Evolutionary conservation across 2,113 vertebrate species (phyloP), one percentile per base, ranked within the genome.

Genomic region (Platycercus adscitus): DNA sequence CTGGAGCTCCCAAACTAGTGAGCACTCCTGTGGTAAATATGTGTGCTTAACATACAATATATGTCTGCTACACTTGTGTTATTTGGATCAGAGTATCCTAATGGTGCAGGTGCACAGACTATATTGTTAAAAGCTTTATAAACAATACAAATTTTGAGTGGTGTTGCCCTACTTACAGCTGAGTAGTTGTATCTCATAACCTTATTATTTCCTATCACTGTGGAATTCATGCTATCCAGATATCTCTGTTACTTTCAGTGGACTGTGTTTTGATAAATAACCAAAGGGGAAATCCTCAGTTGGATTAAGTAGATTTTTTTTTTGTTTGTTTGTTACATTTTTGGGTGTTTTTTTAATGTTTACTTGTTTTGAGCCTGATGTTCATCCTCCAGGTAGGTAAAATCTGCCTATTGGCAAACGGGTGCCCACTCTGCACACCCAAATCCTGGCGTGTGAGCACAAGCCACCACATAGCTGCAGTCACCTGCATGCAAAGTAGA

Each of bases 241-340:
- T 97, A 97, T 97, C 96, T 97, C 96, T 96, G 50, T 37, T 50
- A 46, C 70, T 81, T 95, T 89, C 63, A 3, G 5, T 95, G 88
- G 92, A 96, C 96, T 97, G 96, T 96, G 96, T 97, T 97, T 96
- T 97, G 95, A 46, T 77, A 43, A 85, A 84, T 43, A 39, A 87
- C 41, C 65, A 21, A 81, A 39, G 31, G 49, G 52, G 5, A 79
- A 52, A 64, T 10, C 61, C 47, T 90, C 65, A 11, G 9, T 47
- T 49, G 39, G 55, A 25, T 81, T 35, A 72, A 53, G n/a, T 17
- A 17, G 41, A 47, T 37, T 17, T 11, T 5, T 43, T 39, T 39
- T 39, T 37, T 37, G 5, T 1, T 4, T 35, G 8, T 9, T 66
- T 77, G 11, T 80, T 88, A n/a, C 16, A 11, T 37, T 78, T 81